Base-by-base conservation (phyloP, 1,140 invertebrate species). In the Diachasma alloeum region DNA sequence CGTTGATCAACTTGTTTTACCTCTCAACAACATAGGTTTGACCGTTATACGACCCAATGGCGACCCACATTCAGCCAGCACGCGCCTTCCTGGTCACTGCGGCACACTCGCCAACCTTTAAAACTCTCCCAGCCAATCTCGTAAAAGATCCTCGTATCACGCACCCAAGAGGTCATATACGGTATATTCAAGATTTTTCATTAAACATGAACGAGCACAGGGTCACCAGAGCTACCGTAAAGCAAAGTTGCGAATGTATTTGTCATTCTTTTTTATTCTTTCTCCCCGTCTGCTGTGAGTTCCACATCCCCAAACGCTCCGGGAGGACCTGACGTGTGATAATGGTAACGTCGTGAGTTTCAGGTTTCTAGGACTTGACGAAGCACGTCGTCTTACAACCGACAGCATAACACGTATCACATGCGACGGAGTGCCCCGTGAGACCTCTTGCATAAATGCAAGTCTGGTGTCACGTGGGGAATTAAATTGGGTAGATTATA, bases 31-130 rank as follows among this genome's bases (percentile, higher is more conserved):
- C 77, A 74, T 22, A 79, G 74, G 77, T 88, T 44, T 56, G 53
- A 87, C 87, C 86, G 88, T 88, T 89, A 88, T 79, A 78, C 83
- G 87, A 88, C 86, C 88, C 86, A 87, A 85, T 84, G 82, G 83
- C 83, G 85, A 83, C 84, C 84, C 84, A 87, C 84, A 86, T 87
- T 85, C 78, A 73, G 13, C 26, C 36, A 39, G 36, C 71, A 79
- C 74, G 66, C 75, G 77, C 76, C 79, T 79, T 44, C 77, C 68
- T 63, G 59, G 59, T 13, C 59, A 63, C 59, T 63, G 75, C 66
- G 68, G 59, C 31, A 31, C 59, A 74, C 77, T 79, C 73, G 75
- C 74, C 63, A 75, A 48, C 75, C 81, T 79, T 78, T 82, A 78
- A 71, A 83, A 82, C 75, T 74, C 79, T 78, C 10, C 81, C 80